These are phyloP conservation scores for Mobula birostris DNA, from an alignment of 2,113 vertebrate genomes.

Conservation along the genomic window DNA sequence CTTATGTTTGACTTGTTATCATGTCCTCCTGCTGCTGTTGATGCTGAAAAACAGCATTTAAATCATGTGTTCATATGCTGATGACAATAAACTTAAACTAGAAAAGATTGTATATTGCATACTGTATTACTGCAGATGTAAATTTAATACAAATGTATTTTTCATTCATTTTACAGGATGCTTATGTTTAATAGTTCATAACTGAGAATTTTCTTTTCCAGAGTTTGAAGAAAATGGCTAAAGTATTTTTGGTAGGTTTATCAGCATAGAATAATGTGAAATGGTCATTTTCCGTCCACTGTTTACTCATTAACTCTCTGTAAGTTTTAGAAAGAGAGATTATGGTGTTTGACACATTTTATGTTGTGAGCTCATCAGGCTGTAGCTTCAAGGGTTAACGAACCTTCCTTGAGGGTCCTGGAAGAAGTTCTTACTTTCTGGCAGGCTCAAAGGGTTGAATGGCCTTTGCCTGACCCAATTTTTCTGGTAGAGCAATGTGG, in stretches of 20 bases:
- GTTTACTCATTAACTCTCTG: not conserved
- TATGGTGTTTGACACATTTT: not conserved
- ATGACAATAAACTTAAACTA: too few species aligned
- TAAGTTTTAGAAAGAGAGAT: not conserved
- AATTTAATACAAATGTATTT: not conserved
- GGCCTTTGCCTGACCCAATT: too few species aligned
- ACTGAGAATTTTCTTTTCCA: slow-evolving; percentile 15
- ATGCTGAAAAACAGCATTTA: too few species aligned
- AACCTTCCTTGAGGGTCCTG: not conserved
- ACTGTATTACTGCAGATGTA: not conserved
- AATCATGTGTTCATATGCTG: too few species aligned
- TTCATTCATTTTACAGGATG: not conserved
- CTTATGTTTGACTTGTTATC: too few species aligned
- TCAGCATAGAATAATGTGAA: not conserved
- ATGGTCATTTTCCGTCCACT: not conserved
- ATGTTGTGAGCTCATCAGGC: not conserved
- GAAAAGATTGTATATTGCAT: not conserved
- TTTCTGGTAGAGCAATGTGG: too few species aligned
- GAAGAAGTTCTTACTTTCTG: too few species aligned
- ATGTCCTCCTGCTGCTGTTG: too few species aligned
- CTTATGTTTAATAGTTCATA: not conserved
- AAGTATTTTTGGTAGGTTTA: slow-evolving; percentile 27
- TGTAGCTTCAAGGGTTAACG: not conserved
- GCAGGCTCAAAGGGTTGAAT: too few species aligned
- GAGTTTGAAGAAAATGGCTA: not conserved